Evolutionary conservation across 2,113 vertebrate genomes (phyloP).

Genomic region (Hepsetus odoe): DNA sequence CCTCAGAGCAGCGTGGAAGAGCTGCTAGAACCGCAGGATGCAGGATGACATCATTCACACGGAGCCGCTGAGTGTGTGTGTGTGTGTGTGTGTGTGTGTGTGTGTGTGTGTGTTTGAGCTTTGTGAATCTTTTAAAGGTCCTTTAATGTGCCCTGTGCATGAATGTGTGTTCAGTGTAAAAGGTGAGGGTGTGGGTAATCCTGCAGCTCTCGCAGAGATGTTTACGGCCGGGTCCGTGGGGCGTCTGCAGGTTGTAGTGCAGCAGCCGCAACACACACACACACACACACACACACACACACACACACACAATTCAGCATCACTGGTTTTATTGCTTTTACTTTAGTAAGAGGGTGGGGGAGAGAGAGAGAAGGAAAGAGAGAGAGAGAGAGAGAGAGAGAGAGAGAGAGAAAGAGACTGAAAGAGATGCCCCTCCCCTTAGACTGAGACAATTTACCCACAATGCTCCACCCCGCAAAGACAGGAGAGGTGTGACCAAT

Average conservation of each 20-base stretch:
- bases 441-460: slow-evolving; percentile 80
- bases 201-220: background rate
- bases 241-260: background rate
- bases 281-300: too few species aligned
- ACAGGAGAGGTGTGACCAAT: slow-evolving; percentile 86
- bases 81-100: slow-evolving; percentile 24
- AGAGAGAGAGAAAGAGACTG: slow-evolving; percentile 72
- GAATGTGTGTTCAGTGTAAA: slow-evolving; percentile 9
- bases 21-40: slow-evolving; percentile 53
- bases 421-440: slow-evolving; percentile 59
- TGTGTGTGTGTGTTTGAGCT: background rate
- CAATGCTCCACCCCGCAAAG: slow-evolving; percentile 80
- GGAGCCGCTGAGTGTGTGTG: slow-evolving; percentile 34
- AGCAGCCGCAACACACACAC: background rate
- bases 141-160: slow-evolving; percentile 26
- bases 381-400: slow-evolving; percentile 72
- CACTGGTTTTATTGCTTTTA: slow-evolving; percentile 56
- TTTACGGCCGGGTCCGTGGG: background rate
- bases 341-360: slow-evolving; percentile 47
- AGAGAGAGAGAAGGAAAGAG: slow-evolving; percentile 13
- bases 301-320: slow-evolving; percentile 32
- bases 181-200: background rate
- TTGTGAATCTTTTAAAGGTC: too few species aligned
- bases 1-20: slow-evolving; percentile 42
- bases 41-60: slow-evolving; percentile 60